These are phyloP conservation scores for Benthochromis sp. DNA, from an alignment of 2,113 vertebrate genomes.

Conservation along the genomic window DNA sequence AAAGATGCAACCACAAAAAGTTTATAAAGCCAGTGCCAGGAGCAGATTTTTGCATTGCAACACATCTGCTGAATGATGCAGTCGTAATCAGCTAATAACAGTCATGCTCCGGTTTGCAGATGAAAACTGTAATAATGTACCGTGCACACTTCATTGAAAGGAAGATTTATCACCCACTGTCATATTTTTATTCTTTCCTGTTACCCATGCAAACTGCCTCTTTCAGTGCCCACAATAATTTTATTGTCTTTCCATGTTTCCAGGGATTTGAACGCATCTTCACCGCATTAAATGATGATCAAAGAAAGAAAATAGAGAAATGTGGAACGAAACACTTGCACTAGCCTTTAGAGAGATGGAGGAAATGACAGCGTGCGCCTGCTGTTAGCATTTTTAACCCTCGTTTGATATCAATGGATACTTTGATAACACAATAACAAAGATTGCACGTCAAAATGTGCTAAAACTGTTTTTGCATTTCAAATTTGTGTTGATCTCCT, in stretches of 20 bases:
- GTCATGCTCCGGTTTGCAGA: not conserved
- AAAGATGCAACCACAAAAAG: not conserved
- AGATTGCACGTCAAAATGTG: not conserved
- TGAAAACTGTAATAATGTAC: not conserved
- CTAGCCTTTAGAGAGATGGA: conserved; percentile 4
- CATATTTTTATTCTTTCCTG: not conserved
- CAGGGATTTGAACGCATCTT: not conserved
- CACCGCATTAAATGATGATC: not conserved
- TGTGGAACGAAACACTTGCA: not conserved
- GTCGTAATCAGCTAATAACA: not conserved
- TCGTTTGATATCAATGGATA: not conserved
- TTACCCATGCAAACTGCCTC: not conserved
- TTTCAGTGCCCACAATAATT: not conserved
- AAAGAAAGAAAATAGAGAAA: not conserved
- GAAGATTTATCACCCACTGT: not conserved
- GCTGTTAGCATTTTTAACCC: conserved; percentile 11
- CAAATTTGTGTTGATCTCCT: conserved; percentile 1
- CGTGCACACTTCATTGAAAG: not conserved
- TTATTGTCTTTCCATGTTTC: not conserved
- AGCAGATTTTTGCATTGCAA: not conserved
- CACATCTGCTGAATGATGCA: not conserved
- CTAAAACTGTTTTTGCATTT: not conserved
- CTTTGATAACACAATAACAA: not conserved
- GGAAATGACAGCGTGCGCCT: not conserved
- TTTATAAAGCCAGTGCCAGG: not conserved